phyloP scores from a whole-genome alignment of 2,888 invertebrate species.

The Stenoptilia bipunctidactyla region DNA sequence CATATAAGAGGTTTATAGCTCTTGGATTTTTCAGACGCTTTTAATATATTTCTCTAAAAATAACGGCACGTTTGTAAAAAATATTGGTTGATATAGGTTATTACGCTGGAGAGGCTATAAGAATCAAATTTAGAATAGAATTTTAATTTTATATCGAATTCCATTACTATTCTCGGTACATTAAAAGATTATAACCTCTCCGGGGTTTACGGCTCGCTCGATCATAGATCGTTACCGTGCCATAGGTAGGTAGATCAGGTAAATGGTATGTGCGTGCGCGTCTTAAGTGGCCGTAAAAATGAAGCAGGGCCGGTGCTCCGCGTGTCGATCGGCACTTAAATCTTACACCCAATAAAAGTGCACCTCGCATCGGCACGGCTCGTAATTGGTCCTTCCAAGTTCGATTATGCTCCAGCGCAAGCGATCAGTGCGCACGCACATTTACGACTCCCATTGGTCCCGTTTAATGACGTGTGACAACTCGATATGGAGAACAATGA shows the following conservation, averaged over 20 bases:
- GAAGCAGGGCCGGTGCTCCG: constrained; percentile 39
- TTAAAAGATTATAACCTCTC: too few species aligned
- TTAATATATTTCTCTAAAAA: too few species aligned
- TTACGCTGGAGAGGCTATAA: too few species aligned
- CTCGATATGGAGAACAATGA: constrained; percentile 48
- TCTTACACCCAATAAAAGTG: constrained; percentile 68
- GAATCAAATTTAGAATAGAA: too few species aligned
- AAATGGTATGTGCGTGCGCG: constrained; percentile 15
- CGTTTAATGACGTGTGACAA: constrained; percentile 63
- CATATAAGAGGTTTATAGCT: too few species aligned
- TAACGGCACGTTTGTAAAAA: too few species aligned
- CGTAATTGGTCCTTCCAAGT: constrained; percentile 62
- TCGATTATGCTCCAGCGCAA: constrained; percentile 35
- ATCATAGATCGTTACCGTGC: neutral
- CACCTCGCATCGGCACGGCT: constrained; percentile 42
- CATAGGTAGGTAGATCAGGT: neutral
- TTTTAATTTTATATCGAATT: too few species aligned
- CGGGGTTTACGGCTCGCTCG: neutral
- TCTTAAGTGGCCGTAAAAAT: constrained; percentile 56
- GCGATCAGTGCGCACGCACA: constrained; percentile 22
- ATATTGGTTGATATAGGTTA: too few species aligned
- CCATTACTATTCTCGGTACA: too few species aligned
- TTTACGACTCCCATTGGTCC: constrained; percentile 64
- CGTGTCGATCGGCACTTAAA: constrained; percentile 67
- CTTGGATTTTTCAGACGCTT: too few species aligned